Percentiles rank a stretch among this genome's conserved stretches.
These are phyloP conservation scores for Lacerta bilineata DNA, from an alignment of 2,797 vertebrate genomes.

Conservation along the genomic window DNA sequence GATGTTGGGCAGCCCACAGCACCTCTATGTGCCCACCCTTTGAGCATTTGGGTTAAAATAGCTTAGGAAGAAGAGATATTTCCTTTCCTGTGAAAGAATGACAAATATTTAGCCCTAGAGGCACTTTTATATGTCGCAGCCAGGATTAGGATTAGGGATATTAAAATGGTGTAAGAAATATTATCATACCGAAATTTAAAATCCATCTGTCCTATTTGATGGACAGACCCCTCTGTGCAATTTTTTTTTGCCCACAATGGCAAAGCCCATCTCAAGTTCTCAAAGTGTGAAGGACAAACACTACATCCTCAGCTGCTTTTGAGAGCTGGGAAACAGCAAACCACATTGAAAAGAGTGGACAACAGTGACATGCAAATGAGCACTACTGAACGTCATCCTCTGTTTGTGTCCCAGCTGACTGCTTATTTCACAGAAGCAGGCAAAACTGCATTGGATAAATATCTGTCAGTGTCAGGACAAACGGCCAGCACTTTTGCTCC, in stretches of 20 bases:
- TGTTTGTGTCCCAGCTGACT: background rate
- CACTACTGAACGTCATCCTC: slow-evolving; percentile 39
- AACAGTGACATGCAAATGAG: slow-evolving; percentile 43
- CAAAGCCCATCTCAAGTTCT: background rate
- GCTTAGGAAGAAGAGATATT: background rate
- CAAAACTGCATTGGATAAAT: background rate
- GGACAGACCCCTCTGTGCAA: slow-evolving; percentile 21
- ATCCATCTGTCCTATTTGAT: slow-evolving; percentile 27
- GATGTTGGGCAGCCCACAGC: background rate
- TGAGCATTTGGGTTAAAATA: background rate
- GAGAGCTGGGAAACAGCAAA: slow-evolving; percentile 46
- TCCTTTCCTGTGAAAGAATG: background rate
- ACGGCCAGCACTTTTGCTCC: background rate
- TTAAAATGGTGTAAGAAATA: slow-evolving; percentile 39
- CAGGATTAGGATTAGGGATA: slow-evolving; percentile 21
- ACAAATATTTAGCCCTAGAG: slow-evolving; percentile 23
- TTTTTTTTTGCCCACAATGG: slow-evolving; percentile 13
- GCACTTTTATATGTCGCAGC: background rate
- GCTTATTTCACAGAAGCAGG: slow-evolving; percentile 16
- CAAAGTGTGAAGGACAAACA: slow-evolving; percentile 13
- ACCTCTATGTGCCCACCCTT: no score
- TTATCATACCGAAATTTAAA: slow-evolving; percentile 37
- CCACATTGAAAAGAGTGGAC: slow-evolving; percentile 46
- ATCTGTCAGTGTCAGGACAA: slow-evolving; percentile 35
- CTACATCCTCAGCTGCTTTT: slow-evolving; percentile 33